Base-by-base conservation (phyloP, 2,113 vertebrate species). In the Dermatemys mawii region DNA sequence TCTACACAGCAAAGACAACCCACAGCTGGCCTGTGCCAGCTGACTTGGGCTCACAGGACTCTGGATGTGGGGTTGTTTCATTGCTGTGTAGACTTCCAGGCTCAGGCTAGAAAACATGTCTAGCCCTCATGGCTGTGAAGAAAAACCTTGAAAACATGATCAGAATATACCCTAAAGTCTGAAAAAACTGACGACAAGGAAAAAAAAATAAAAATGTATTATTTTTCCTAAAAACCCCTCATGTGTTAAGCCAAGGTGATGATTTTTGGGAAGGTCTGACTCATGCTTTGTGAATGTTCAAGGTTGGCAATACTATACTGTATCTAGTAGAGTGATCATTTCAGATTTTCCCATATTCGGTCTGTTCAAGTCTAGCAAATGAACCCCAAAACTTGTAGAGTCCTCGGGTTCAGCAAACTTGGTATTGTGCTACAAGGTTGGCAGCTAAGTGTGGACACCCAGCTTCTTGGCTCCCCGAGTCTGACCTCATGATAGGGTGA, bases 331-430 rank as follows among this genome's bases (percentile, higher is more conserved):
- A 41, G 11, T 27, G 24, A 12, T 78, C 4, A 0, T 94, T 75
- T 3, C 86, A 87, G 93, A 90, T 78, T 94, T 81, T 92, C 73
- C 88, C 80, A 76, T 87, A 88, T 78, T n/a, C 96, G 90, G 92
- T 83, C 88, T 93, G 90, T 90, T 95, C 90, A 87, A 10, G 11
- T 88, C 93, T 95, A 88, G 87, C 93, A 94, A 93, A 96, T 48
- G 73, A 81, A 94, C 87, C 49, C 41, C 83, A 92, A 97, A 92
- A 92, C 94, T 17, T 87, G 91, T 10, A 95, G 95, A 96, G 93
- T 96, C 89, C 86, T 84, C 41, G n/a, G 87, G 93, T 93, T 95
- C 95, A 87, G 90, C 88, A 96, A 95, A 97, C 88, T 95, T 89
- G 81, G 93, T 94, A 90, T 96, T 38, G 19, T 21, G 35, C n/a